These are phyloP conservation scores for Campoletis raptor DNA, from an alignment of 2,888 invertebrate species.

Conservation along the genomic window DNA sequence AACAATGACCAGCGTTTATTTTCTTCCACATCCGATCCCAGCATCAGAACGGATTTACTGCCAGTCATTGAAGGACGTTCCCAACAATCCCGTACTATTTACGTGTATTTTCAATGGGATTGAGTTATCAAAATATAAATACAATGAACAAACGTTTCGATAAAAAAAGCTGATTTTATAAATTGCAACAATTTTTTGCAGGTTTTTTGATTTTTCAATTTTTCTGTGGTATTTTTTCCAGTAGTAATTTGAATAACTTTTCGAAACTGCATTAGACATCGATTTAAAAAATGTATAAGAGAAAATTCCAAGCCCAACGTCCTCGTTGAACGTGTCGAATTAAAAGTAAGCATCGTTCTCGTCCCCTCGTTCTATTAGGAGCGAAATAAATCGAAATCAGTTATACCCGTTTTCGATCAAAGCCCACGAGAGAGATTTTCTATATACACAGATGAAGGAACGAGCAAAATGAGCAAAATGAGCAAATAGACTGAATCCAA, in stretches of 20 bases:
- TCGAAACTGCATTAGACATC: not conserved
- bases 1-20: conserved; percentile 10
- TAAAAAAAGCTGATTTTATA: too few relatives aligned
- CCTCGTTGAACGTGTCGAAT: conserved; percentile 12
- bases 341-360: conserved; percentile 40
- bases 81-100: conserved; percentile 2
- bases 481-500: not conserved
- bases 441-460: not conserved
- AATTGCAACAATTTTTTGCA: too few relatives aligned
- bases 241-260: not conserved
- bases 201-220: too few relatives aligned
- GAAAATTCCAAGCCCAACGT: conserved; percentile 25
- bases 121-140: not conserved
- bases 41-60: conserved; percentile 4
- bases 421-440: not conserved
- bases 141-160: not conserved
- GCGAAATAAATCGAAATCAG: conserved; percentile 64
- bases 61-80: not conserved
- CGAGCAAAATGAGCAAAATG: not conserved
- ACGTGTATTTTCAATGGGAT: not conserved
- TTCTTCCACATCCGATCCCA: not conserved
- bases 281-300: not conserved
- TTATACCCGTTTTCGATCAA: conserved; percentile 56
- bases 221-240: not conserved
- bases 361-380: conserved; percentile 58